Evolutionary conservation across 2,113 vertebrate genomes (phyloP).

Genomic region (Cottus gobio): DNA sequence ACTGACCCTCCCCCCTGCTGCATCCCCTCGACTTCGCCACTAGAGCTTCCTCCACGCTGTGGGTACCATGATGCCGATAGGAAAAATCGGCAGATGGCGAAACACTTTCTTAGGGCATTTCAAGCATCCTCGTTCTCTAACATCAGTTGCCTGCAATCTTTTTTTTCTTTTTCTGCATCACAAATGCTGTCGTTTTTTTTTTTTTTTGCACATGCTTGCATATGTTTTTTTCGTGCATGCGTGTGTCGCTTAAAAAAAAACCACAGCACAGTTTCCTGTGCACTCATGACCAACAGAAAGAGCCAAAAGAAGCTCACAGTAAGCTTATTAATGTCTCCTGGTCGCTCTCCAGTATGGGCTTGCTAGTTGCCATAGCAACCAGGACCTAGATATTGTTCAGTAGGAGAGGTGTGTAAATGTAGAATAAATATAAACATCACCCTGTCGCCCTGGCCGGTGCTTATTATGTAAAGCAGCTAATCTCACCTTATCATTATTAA

Average conservation of each 20-base stretch:
- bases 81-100: constrained; percentile 80
- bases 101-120: constrained; percentile 73
- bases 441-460: constrained; percentile 19
- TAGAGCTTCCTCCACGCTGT: constrained; percentile 56
- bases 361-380: constrained; percentile 82
- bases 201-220: not conserved
- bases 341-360: constrained; percentile 67
- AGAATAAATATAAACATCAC: constrained; percentile 62
- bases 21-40: constrained; percentile 23
- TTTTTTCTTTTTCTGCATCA: not conserved
- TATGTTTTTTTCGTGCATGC: no score
- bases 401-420: constrained; percentile 41
- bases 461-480: constrained; percentile 30
- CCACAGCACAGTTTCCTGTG: constrained; percentile 4
- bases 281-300: constrained; percentile 57
- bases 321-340: constrained; percentile 77
- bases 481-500: not conserved
- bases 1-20: constrained; percentile 19
- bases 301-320: constrained; percentile 73
- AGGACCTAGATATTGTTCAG: constrained; percentile 58
- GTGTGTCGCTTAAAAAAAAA: constrained; percentile 16
- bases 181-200: not conserved
- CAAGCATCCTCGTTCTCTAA: constrained; percentile 41
- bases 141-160: constrained; percentile 55
- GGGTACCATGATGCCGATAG: constrained; percentile 57